Percentiles rank a stretch among this genome's conserved stretches.
These are phyloP conservation scores for Lochmaea capreae DNA, from an alignment of 2,888 invertebrate genomes.

Conservation along the genomic window DNA sequence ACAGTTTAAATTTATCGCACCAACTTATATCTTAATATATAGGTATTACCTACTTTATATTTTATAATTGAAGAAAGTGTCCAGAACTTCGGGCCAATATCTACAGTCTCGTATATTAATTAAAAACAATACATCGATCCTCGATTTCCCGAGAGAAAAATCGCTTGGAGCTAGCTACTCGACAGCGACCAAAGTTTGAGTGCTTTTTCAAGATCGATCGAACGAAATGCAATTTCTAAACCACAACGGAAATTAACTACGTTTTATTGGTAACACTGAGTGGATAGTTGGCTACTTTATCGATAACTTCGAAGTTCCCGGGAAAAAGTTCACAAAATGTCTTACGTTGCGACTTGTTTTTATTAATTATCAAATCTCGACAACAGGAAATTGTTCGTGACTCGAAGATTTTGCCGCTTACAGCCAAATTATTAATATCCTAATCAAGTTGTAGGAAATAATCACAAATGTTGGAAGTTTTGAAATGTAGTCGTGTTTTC, in stretches of 20 bases:
- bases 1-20: no score
- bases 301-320: conserved; percentile 4
- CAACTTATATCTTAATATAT: no score
- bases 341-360: neutral
- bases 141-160: conserved; percentile 18
- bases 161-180: neutral
- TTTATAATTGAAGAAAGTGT: no score
- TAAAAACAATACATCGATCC: conserved; percentile 9
- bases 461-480: neutral
- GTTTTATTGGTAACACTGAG: conserved; percentile 15
- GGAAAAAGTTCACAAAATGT: conserved; percentile 3
- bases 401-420: neutral
- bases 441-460: neutral
- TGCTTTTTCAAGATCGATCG: conserved; percentile 20
- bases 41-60: no score
- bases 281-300: conserved; percentile 12
- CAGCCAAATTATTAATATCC: conserved; percentile 3
- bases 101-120: neutral
- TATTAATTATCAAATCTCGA: conserved; percentile 1
- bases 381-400: neutral
- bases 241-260: conserved; percentile 23
- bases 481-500: neutral
- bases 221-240: conserved; percentile 22
- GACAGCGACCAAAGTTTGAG: conserved; percentile 11
- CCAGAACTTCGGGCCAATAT: no score